Percentiles rank a stretch among this genome's conserved stretches.
Evolutionary conservation across 2,888 invertebrate genomes (phyloP).

Genomic region (Aporophyla nigra): DNA sequence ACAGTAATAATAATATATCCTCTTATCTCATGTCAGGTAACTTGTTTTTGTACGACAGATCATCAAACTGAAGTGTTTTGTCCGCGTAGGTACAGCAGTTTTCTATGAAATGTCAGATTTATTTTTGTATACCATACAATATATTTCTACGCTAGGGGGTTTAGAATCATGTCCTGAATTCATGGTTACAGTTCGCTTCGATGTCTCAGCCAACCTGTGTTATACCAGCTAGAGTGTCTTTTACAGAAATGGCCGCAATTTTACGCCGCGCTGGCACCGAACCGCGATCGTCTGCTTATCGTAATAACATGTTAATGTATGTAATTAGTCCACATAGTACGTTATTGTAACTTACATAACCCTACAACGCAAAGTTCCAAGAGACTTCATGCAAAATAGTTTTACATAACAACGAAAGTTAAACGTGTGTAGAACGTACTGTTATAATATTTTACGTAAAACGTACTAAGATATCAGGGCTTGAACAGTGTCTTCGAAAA

Average conservation of each 20-base stretch:
- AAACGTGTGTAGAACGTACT: conserved; percentile 15
- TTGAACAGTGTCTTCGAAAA: background rate
- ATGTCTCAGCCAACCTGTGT: background rate
- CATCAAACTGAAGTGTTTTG: background rate
- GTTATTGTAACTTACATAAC: conserved; percentile 41
- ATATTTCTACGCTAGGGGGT: no score
- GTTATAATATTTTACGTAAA: conserved; percentile 32
- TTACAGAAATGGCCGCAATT: background rate
- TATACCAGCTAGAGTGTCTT: background rate
- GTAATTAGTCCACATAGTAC: conserved; percentile 58
- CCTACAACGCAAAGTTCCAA: conserved; percentile 33
- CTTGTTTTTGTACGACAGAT: background rate
- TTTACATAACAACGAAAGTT: conserved; percentile 43
- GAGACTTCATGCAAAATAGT: conserved; percentile 54
- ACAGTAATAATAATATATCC: background rate
- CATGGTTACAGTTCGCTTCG: no score
- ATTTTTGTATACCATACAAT: no score
- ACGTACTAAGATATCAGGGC: conserved; percentile 7
- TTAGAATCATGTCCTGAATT: no score
- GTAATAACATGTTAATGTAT: conserved; percentile 63
- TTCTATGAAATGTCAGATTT: no score
- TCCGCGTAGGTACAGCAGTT: no score
- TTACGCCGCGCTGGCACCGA: conserved; percentile 28
- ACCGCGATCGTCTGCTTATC: conserved; percentile 48
- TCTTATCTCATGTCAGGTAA: background rate